Evolutionary conservation across 2,797 vertebrate genomes (phyloP).

Genomic region (Mastacembelus armatus): DNA sequence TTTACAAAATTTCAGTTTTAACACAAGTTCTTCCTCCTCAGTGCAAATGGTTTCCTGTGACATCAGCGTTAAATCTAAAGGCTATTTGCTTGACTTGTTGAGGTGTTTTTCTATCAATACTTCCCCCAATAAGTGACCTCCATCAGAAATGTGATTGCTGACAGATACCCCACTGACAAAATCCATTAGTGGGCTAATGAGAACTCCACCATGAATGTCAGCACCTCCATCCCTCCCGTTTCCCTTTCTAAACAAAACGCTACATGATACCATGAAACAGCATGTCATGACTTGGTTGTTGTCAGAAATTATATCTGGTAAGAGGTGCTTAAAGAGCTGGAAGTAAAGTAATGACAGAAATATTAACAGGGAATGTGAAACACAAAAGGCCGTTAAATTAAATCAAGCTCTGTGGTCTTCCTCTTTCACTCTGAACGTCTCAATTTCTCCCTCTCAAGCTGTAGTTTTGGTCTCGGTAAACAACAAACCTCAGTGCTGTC

Average conservation of each 20-base stretch:
- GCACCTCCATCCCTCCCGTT: slow-evolving; percentile 22
- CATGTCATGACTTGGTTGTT: slow-evolving; percentile 63
- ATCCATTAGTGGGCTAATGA: slow-evolving; percentile 78
- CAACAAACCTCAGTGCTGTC: slow-evolving; percentile 12
- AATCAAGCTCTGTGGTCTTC: slow-evolving; percentile 45
- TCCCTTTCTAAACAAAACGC: slow-evolving; percentile 52
- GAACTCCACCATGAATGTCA: slow-evolving; percentile 28
- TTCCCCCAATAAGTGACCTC: slow-evolving; percentile 58
- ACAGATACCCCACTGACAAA: slow-evolving; percentile 73
- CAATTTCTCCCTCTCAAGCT: slow-evolving; percentile 4
- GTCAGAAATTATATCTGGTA: slow-evolving; percentile 63
- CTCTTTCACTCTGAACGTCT: slow-evolving; percentile 23
- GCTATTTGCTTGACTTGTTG: slow-evolving; percentile 52
- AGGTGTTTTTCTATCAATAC: slow-evolving; percentile 66
- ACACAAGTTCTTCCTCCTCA: slow-evolving; percentile 24
- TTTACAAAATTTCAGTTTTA: background rate
- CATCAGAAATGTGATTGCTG: slow-evolving; percentile 75
- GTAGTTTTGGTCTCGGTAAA: slow-evolving; percentile 28
- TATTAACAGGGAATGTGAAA: slow-evolving; percentile 42
- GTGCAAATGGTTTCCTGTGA: slow-evolving; percentile 61
- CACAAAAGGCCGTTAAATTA: slow-evolving; percentile 46
- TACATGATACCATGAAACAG: slow-evolving; percentile 40
- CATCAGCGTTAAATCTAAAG: slow-evolving; percentile 60
- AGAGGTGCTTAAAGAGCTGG: slow-evolving; percentile 67
- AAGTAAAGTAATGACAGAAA: slow-evolving; percentile 64